phyloP scores from a whole-genome alignment of 2,888 invertebrate species.

The Minunthozetes semirufus region DNA sequence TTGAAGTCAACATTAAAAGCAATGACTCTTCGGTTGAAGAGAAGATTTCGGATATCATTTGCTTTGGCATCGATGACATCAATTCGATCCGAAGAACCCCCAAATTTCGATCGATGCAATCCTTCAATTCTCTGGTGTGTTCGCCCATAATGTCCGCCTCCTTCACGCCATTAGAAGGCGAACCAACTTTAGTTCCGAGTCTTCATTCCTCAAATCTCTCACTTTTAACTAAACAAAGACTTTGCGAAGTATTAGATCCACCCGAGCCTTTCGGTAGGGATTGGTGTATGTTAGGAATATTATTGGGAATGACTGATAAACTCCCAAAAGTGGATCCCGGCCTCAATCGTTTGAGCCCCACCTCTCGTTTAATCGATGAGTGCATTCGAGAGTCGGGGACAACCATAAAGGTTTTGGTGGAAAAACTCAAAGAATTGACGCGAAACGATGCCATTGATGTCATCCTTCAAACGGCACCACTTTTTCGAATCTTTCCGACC shows the following conservation, averaged over 20 bases:
- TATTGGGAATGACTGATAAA: slow-evolving; percentile 54
- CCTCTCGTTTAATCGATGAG: slow-evolving; percentile 51
- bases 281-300: slow-evolving; percentile 55
- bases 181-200: slow-evolving; percentile 53
- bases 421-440: slow-evolving; percentile 57
- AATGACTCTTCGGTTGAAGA: slow-evolving; percentile 54
- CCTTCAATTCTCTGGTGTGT: slow-evolving; percentile 20
- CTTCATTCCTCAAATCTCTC: slow-evolving; percentile 58
- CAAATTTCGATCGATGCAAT: not conserved
- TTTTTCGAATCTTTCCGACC: slow-evolving; percentile 47
- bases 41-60: slow-evolving; percentile 55
- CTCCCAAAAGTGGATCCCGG: slow-evolving; percentile 52
- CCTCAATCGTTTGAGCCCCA: slow-evolving; percentile 41
- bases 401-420: slow-evolving; percentile 55
- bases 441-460: slow-evolving; percentile 58
- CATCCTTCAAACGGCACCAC: slow-evolving; percentile 55
- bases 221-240: slow-evolving; percentile 54
- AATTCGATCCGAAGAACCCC: slow-evolving; percentile 20
- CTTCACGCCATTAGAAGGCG: slow-evolving; percentile 5
- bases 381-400: slow-evolving; percentile 50
- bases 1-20: slow-evolving; percentile 48
- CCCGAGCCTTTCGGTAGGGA: slow-evolving; percentile 54
- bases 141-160: not conserved
- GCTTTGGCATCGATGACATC: slow-evolving; percentile 55
- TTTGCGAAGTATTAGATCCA: slow-evolving; percentile 53